Evolutionary conservation across 2,113 vertebrate genomes (phyloP), one percentile per base, ranked within the genome.

Genomic region (Tylochromis polylepis): DNA sequence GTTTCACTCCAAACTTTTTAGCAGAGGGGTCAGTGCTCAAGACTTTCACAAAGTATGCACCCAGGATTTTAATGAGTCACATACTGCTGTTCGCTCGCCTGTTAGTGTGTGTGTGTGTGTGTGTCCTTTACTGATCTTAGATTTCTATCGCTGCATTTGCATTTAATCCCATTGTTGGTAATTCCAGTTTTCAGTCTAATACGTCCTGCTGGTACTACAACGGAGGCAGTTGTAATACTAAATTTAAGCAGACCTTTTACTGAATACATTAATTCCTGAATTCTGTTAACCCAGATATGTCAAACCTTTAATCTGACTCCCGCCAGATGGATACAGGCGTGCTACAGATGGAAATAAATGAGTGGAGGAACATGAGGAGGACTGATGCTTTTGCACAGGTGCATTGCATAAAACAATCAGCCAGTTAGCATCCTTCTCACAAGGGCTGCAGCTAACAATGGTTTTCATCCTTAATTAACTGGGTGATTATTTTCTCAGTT

Each of bases 41-140:
- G 92, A 88, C 91, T 92, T 91, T 56, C 31, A 62, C 83, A 82
- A 86, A 88, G 89, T 81, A 70, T 84, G 81, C 88, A 78, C 60
- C 53, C 70, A 59, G 88, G 86, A 41, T 89, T 94, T 92, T 91
- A 93, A 92, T 92, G 85, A 93, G 87, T 80, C 89, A 46, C 84
- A 78, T 62, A 81, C 82, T 81, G 81, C 85, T 67, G 14, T 16
- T 70, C 67, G 41, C 56, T 29, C 53, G n/a, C 51, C 11, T 34
- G 51, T 77, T 31, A n/a, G 16, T 83, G 20, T 82, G 53, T 60
- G 36, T 70, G 53, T 60, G 36, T 70, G 7, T 70, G 20, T 55
- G 70, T 75, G 27, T 80, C 14, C 15, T 20, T n/a, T 24, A 11
- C 53, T 43, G 41, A 7, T 57, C 34, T 31, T 29, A n/a, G 53